Base-by-base conservation (phyloP, 2,113 vertebrate genomes). In the Grammomys surdaster region DNA sequence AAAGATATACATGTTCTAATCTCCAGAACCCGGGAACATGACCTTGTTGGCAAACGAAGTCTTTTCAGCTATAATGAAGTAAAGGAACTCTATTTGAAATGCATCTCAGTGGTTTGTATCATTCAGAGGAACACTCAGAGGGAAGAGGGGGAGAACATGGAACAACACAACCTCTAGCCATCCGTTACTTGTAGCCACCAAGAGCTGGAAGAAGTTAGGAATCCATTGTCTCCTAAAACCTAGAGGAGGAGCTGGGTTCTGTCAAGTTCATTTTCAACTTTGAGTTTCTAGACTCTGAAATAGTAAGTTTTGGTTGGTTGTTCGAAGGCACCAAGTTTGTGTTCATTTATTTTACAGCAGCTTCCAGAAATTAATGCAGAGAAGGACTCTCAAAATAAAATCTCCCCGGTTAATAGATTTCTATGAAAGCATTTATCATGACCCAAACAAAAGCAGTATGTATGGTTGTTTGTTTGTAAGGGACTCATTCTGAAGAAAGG, bases 41-140 rank as follows among this genome's bases (percentile, higher is more conserved):
- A 80, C 43, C 54, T 73, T 92, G 81, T 86, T 77, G 65, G 63
- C 56, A 88, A 91, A 89, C 40, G 17, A 5, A 17, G 33, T 80
- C 65, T 86, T 81, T n/a, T 24, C 14, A 17, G 73, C 48, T 60
- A 19, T 63, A 90, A 94, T 43, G 70, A 80, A 54, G 22, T 40
- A 89, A 91, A 95, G n/a, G 51, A 51, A 51, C n/a, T 95, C 20
- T 12, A 78, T 46, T 65, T 88, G 69, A 89, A 95, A 28, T 72
- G n/a, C 58, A 26, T 73, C 22, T 73, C 13, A 60, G 36, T 82
- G 56, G 19, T 48, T 91, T 65, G 90, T 24, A 12, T 51, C 11
- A 17, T 48, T 67, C 16, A 33, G 33, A 69, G 16, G 43, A 31
- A 67, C 28, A 24, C 10, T 40, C 20, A 26, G 54, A 58, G 33